These are phyloP conservation scores for Vulpes lagopus DNA, from an alignment of 2,113 vertebrate genomes.

Conservation along the genomic window DNA sequence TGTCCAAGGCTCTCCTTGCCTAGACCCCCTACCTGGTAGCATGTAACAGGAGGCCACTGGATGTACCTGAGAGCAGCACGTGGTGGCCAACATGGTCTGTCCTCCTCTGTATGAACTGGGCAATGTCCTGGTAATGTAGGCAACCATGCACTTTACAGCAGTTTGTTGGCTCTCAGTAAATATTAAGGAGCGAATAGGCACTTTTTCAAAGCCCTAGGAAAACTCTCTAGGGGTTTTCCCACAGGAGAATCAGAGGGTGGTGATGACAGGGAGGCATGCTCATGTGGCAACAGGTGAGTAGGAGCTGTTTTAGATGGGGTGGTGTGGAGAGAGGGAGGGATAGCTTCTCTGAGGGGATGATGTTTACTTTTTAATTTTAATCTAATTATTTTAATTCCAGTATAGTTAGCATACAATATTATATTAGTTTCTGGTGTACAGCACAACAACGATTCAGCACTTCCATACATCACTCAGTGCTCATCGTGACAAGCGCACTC, in stretches of 20 bases:
- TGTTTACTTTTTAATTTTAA: neutral
- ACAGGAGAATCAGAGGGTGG: neutral
- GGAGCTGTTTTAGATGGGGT: neutral
- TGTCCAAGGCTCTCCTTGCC: neutral
- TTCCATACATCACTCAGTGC: neutral
- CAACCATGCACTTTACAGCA: neutral
- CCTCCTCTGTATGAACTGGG: neutral
- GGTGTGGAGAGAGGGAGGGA: neutral
- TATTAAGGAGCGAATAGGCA: neutral
- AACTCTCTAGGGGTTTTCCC: neutral
- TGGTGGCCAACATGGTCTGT: neutral
- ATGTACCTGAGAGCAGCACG: neutral
- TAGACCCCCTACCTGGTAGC: neutral
- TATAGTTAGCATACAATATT: neutral
- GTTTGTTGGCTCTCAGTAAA: neutral
- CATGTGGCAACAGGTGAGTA: neutral
- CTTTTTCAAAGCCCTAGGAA: neutral
- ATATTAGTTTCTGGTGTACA: neutral
- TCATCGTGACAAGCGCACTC: neutral
- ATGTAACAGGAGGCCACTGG: neutral
- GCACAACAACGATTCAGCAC: neutral
- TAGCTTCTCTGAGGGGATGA: neutral
- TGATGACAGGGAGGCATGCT: neutral
- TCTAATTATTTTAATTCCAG: neutral
- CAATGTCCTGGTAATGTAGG: neutral